A percentile compares a stretch with the other conserved stretches of the same genome.
These are phyloP conservation scores for Emydura subglobosa DNA, from an alignment of 2,113 vertebrate genomes.

Conservation along the genomic window DNA sequence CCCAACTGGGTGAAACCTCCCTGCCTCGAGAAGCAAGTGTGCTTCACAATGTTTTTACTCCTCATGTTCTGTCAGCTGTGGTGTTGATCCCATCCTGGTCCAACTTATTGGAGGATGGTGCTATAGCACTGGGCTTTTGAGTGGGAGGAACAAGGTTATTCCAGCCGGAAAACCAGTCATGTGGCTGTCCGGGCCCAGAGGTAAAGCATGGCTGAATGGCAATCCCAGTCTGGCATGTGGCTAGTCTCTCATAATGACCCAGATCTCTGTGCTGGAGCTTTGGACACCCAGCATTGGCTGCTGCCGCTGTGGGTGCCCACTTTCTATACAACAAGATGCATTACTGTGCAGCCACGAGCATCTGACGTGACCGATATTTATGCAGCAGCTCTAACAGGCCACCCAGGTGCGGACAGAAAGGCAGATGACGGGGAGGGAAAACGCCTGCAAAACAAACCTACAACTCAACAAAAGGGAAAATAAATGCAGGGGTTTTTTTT, in stretches of 20 bases:
- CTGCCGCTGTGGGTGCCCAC: background rate
- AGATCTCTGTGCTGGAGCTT: background rate
- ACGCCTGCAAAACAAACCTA: background rate
- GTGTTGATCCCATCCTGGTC: fast-evolving
- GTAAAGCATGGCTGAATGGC: background rate
- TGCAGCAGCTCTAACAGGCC: background rate
- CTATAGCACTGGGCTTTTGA: background rate
- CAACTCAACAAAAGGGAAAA: background rate
- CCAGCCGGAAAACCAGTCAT: background rate
- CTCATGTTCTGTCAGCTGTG: background rate
- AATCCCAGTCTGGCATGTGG: background rate
- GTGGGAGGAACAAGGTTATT: fast-evolving
- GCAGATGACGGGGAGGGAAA: background rate
- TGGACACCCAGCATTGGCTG: background rate
- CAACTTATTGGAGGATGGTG: background rate
- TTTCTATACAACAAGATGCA: background rate
- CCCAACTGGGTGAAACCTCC: background rate
- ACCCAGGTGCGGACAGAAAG: conserved; percentile 12
- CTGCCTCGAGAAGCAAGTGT: too few species aligned
- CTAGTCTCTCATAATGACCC: fast-evolving
- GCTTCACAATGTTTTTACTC: background rate
- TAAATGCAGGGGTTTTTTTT: background rate
- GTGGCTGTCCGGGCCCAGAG: background rate
- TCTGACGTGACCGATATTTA: background rate
- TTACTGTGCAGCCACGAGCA: background rate